A percentile compares a stretch with the other conserved stretches of the same genome.
Evolutionary conservation across 92 coral and sea anemone species (phyloP).

Genomic region (Parazoanthus swiftii): DNA sequence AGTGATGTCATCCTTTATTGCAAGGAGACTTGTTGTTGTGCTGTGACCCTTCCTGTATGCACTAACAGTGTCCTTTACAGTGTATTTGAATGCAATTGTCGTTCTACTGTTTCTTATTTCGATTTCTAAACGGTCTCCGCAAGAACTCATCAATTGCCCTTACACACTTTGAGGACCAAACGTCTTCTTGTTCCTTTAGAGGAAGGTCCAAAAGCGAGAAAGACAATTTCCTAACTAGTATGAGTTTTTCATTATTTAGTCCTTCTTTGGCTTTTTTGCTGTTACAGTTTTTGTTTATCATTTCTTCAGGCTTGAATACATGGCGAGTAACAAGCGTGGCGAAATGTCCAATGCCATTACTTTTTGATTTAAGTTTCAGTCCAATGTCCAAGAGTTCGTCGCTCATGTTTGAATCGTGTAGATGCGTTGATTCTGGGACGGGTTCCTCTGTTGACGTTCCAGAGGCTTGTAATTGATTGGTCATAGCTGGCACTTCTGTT

Average conservation of each 20-base stretch:
- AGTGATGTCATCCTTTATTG: no score
- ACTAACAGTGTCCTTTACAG: no score
- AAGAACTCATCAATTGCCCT: conserved; percentile 28
- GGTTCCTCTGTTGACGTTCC: not conserved
- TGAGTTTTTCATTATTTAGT: not conserved
- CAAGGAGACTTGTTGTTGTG: no score
- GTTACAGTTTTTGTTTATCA: not conserved
- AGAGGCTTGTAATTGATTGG: no score
- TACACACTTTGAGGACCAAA: not conserved
- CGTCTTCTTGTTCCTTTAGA: not conserved
- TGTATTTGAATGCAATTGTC: not conserved
- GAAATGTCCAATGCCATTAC: conserved; percentile 7
- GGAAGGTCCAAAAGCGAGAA: not conserved
- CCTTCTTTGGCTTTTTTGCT: not conserved
- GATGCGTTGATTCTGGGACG: not conserved
- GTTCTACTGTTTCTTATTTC: not conserved
- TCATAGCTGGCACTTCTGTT: not conserved
- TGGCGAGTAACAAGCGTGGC: not conserved
- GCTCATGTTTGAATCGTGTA: not conserved
- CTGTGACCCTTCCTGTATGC: no score
- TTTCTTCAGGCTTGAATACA: not conserved
- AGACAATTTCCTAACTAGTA: not conserved
- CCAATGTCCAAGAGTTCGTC: not conserved
- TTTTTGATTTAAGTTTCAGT: not conserved
- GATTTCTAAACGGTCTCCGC: not conserved